Evolutionary conservation across 2,888 invertebrate genomes (phyloP), one percentile per base, ranked within the genome.

Genomic region (Megamerina dolium): DNA sequence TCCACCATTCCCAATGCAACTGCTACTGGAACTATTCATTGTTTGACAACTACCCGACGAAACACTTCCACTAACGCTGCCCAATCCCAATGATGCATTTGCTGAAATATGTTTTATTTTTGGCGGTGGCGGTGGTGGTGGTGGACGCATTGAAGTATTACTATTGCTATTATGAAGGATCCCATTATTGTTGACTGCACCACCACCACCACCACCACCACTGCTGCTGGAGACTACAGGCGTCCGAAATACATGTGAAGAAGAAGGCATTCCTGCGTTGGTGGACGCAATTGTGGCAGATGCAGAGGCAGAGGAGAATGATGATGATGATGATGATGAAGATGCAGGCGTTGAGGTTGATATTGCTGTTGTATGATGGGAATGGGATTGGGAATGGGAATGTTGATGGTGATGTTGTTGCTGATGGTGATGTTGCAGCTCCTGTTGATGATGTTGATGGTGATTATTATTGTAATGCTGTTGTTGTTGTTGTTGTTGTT

Each of bases 41-140:
- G 10, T 14, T 12, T 16, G 13, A 9, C 31, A 31, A 31, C 9
- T 13, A 16, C 32, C 20, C 5, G 17, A 20, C 14, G 29, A 29
- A 16, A 32, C 30, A 21, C 41, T 26, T 5, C 34, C 32, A 43
- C 53, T 48, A 35, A 51, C 51, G 48, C 36, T 44, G 29, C 35
- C 51, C 5, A 50, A 52, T 42, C 45, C 49, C 40, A 48, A 55
- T 27, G 49, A 39, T 16, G 58, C 40, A 20, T 55, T 52, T 50
- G 53, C 48, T 3, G 56, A 50, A 35, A 58, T 54, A 45, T 65
- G 62, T 51, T 70, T 71, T 8, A 68, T 60, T 58, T 70, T 71
- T 10, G 69, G 71, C 29, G 70, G 70, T 10, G 71, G 71, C 16
- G 71, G 71, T 20, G 71, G 71, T 19, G 71, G 71, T 6, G 71